A percentile compares a stretch with the other conserved stretches of the same genome.
Conservation (phyloP, 2,113 vertebrate species). For the Callithrix jacchus region DNA sequence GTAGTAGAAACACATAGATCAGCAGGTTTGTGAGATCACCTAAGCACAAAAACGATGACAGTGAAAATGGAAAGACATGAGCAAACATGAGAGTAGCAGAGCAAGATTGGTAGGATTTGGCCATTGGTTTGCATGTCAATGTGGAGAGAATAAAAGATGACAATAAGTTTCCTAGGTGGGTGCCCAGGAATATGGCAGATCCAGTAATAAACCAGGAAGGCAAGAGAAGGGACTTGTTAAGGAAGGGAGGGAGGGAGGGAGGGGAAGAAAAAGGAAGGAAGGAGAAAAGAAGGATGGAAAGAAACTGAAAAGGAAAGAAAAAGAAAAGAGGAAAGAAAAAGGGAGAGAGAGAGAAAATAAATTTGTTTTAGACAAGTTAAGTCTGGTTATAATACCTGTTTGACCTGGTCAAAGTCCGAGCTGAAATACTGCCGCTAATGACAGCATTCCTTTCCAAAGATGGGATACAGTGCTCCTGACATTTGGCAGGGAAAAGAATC, state of each 20-base stretch:
- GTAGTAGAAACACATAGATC: not conserved
- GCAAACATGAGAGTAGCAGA: not conserved
- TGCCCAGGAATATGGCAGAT: not conserved
- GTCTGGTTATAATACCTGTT: conserved; percentile 60
- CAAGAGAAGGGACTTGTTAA: not conserved
- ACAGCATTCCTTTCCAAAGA: conserved; percentile 65
- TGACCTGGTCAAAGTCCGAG: conserved; percentile 60
- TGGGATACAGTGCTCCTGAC: conserved; percentile 56
- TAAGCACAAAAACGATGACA: not conserved
- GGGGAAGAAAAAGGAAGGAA: too few species aligned
- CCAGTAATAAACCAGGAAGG: not conserved
- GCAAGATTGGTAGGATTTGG: not conserved
- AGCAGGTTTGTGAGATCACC: not conserved
- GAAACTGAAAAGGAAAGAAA: too few species aligned
- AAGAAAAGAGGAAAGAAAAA: too few species aligned
- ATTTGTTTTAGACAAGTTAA: conserved; percentile 58
- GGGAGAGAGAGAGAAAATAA: not conserved
- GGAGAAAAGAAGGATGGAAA: rapidly evolving
- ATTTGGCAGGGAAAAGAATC: conserved; percentile 47
- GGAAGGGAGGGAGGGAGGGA: not conserved
- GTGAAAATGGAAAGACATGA: not conserved
- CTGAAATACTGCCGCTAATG: conserved; percentile 65
- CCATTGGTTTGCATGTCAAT: not conserved
- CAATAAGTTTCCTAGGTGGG: not conserved
- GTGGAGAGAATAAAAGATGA: not conserved